These are phyloP conservation scores for Rhynchomys soricoides DNA, from an alignment of 2,113 vertebrate genomes.

Conservation along the genomic window DNA sequence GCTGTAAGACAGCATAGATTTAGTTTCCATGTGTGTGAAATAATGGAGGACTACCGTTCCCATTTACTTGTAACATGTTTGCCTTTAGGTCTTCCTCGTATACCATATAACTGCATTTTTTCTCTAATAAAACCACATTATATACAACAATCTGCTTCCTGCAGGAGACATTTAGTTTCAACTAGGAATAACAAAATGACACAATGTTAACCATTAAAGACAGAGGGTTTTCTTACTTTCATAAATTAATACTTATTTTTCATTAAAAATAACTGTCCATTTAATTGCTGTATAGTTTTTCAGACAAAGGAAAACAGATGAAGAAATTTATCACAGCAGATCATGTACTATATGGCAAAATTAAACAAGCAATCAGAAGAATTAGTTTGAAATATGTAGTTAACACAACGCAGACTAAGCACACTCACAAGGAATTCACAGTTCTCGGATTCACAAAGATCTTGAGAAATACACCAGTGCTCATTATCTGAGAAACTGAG, in stretches of 20 bases:
- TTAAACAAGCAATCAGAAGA: not conserved
- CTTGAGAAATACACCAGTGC: slow-evolving; percentile 66
- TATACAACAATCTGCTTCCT: not conserved
- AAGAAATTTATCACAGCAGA: not conserved
- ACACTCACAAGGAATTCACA: slow-evolving; percentile 42
- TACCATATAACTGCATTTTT: not conserved
- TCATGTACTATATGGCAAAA: not conserved
- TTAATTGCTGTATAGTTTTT: not conserved
- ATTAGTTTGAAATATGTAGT: not conserved
- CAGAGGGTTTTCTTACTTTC: not conserved
- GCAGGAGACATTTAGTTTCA: not conserved
- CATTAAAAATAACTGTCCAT: not conserved
- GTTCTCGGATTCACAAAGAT: slow-evolving; percentile 63
- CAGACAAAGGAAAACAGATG: not conserved
- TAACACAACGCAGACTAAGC: not conserved
- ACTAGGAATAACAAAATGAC: not conserved
- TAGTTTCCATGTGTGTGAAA: not conserved
- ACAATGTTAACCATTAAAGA: not conserved
- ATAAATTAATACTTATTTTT: not conserved
- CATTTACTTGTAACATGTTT: not conserved
- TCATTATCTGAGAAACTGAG: slow-evolving; percentile 73
- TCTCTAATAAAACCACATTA: not conserved
- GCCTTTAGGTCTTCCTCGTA: not conserved
- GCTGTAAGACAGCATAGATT: not conserved
- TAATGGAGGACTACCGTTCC: not conserved